Evolutionary conservation across 2,888 invertebrate species (phyloP).

Genomic region (Actias luna): DNA sequence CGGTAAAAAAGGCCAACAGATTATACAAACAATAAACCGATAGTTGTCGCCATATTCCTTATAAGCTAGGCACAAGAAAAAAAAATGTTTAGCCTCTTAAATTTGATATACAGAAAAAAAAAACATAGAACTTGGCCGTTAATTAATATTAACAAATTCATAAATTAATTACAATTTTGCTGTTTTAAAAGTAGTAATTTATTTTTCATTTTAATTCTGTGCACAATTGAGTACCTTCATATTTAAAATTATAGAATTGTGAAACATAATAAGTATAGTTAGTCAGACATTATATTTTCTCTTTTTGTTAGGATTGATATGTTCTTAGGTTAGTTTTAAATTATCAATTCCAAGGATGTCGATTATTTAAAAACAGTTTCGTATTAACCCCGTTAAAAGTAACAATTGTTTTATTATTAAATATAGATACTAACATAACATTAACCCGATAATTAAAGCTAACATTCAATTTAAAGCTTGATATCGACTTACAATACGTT

Average conservation of each 20-base stretch:
- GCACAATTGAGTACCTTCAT: not conserved
- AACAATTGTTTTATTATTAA: not conserved
- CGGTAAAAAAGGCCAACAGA: not conserved
- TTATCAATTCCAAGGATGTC: not conserved
- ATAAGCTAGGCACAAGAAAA: not conserved
- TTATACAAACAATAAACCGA: not conserved
- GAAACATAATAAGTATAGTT: too few relatives aligned
- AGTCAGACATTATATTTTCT: not conserved
- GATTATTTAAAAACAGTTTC: not conserved
- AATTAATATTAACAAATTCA: not conserved
- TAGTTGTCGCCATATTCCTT: not conserved
- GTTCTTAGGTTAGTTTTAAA: not conserved
- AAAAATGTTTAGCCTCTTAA: slow-evolving; percentile 1
- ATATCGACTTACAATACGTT: slow-evolving; percentile 63
- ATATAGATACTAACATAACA: slow-evolving; percentile 41
- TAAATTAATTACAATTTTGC: not conserved
- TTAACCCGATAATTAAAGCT: slow-evolving; percentile 77
- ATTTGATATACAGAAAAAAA: not conserved
- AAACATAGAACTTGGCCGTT: not conserved
- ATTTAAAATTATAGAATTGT: not conserved
- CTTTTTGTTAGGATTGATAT: not conserved
- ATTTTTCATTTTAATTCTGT: not conserved
- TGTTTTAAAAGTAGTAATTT: not conserved
- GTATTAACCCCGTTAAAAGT: not conserved
- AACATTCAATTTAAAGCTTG: slow-evolving; percentile 80